phyloP scores from a whole-genome alignment of 1,140 invertebrate genomes.

The Heliconius hermathena region DNA sequence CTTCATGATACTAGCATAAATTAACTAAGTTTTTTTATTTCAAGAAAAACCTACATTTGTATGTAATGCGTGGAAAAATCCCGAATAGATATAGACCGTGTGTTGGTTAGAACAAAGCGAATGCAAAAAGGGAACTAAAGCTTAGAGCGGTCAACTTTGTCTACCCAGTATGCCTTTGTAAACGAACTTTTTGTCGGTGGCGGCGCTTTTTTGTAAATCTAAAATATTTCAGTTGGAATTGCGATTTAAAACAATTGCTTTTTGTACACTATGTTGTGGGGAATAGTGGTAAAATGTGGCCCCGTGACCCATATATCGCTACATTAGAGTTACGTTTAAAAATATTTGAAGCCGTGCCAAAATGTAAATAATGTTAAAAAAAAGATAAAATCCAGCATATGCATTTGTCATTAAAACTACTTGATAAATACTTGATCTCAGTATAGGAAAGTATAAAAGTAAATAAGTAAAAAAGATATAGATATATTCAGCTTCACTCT shows the following conservation, averaged over 20 bases:
- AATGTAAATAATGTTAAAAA: not conserved
- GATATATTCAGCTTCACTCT: too few relatives aligned
- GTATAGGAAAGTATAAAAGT: too few relatives aligned
- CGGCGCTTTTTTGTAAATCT: slow-evolving; percentile 40
- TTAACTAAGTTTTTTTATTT: not conserved
- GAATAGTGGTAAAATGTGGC: slow-evolving; percentile 17
- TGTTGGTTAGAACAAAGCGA: slow-evolving; percentile 23
- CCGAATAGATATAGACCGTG: slow-evolving; percentile 18
- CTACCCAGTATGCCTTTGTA: slow-evolving; percentile 45
- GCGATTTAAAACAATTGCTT: slow-evolving; percentile 40
- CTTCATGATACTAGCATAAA: not conserved
- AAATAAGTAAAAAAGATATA: too few relatives aligned
- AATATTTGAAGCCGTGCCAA: slow-evolving; percentile 1
- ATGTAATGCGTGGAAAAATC: slow-evolving; percentile 2
- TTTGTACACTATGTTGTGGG: slow-evolving; percentile 13
- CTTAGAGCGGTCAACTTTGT: slow-evolving; percentile 41
- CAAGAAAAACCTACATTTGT: slow-evolving; percentile 3
- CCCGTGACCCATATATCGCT: slow-evolving; percentile 5
- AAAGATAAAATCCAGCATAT: too few relatives aligned
- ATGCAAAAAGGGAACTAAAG: slow-evolving; percentile 37
- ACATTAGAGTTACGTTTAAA: not conserved
- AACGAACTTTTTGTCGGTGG: slow-evolving; percentile 49
- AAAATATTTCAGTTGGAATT: slow-evolving; percentile 38
- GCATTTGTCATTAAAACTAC: too few relatives aligned
- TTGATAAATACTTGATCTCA: too few relatives aligned